Percentiles rank a stretch among this genome's conserved stretches.
Conservation (phyloP, 2,888 invertebrate species). For the Stegophylla sp. region DNA sequence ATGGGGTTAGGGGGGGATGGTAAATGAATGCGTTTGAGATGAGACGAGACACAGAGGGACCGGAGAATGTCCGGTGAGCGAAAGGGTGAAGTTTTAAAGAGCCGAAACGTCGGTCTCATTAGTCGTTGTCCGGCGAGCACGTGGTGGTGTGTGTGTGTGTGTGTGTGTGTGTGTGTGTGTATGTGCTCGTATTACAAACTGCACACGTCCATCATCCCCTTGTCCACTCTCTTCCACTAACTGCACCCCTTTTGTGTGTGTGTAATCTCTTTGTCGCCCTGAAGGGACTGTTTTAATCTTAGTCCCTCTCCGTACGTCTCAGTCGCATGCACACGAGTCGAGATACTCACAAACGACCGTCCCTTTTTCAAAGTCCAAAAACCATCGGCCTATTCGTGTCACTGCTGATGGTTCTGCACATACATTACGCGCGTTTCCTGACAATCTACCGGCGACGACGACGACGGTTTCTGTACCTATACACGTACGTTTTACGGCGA, state of each 20-base stretch:
- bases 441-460: slow-evolving; percentile 14
- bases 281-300: slow-evolving; percentile 41
- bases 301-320: background rate
- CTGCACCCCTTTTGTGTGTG: background rate
- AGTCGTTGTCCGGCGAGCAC: slow-evolving; percentile 60
- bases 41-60: background rate
- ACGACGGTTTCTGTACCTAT: no score
- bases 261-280: slow-evolving; percentile 44
- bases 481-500: no score
- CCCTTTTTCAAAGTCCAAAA: background rate
- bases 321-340: background rate
- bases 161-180: no score
- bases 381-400: background rate
- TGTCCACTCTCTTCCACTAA: background rate
- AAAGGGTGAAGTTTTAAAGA: slow-evolving; percentile 56
- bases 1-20: background rate
- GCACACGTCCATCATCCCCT: slow-evolving; percentile 31
- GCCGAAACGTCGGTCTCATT: slow-evolving; percentile 60
- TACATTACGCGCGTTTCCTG: slow-evolving; percentile 31
- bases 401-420: background rate
- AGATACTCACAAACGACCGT: background rate
- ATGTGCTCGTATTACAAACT: slow-evolving; percentile 14
- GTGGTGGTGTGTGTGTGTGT: no score
- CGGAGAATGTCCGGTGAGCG: slow-evolving; percentile 38
- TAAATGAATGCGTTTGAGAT: slow-evolving; percentile 26